A percentile compares a stretch with the other conserved stretches of the same genome.
Conservation (phyloP, 2,888 invertebrate genomes). For the Diadegma fenestrale region DNA sequence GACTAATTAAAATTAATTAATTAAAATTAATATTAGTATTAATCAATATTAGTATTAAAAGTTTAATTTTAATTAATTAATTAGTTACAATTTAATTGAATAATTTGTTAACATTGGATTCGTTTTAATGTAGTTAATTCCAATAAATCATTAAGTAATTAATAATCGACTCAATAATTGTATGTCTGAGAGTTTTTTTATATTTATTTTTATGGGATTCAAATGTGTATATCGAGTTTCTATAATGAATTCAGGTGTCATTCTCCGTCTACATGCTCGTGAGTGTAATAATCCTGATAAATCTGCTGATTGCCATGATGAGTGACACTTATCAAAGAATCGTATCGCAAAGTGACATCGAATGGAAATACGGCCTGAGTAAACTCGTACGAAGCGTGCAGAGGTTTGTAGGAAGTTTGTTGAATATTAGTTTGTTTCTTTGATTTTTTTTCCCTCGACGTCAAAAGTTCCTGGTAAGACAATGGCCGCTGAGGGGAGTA, state of each 20-base stretch:
- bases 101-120: too few species aligned
- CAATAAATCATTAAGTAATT: too few species aligned
- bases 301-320: slow-evolving; percentile 99
- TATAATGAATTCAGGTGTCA: slow-evolving; percentile 85
- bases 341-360: slow-evolving; percentile 92
- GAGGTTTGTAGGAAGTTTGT: slow-evolving; percentile 81
- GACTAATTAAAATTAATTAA: too few species aligned
- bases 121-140: too few species aligned
- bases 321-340: slow-evolving; percentile 99
- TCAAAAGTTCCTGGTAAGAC: neutral
- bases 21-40: too few species aligned
- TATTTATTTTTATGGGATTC: neutral
- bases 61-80: too few species aligned
- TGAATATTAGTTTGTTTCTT: neutral
- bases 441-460: neutral
- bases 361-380: slow-evolving; percentile 92
- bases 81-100: too few species aligned
- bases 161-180: too few species aligned
- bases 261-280: slow-evolving; percentile 99
- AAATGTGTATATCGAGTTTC: neutral
- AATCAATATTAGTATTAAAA: too few species aligned
- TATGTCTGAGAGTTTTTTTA: too few species aligned
- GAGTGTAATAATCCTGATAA: slow-evolving; percentile 99
- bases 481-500: neutral
- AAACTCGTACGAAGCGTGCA: slow-evolving; percentile 92